Evolutionary conservation across 1,140 invertebrate species (phyloP).

Genomic region (Drosophila kanapiae): DNA sequence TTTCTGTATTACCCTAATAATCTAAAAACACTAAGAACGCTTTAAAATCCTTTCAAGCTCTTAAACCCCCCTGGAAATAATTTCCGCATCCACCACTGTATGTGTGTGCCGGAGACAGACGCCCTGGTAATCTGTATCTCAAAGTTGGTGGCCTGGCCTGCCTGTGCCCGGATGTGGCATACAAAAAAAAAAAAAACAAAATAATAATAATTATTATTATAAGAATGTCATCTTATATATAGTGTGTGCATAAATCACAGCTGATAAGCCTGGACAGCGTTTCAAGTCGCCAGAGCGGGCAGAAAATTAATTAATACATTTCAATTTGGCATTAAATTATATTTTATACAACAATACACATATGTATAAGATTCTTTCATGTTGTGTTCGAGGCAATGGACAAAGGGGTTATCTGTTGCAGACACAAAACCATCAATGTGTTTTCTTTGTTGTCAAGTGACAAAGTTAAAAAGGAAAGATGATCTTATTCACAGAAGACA

Average conservation of each 20-base stretch:
- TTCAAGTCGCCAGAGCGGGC: slow-evolving; percentile 4
- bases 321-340: slow-evolving; percentile 80
- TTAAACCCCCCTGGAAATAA: neutral
- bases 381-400: slow-evolving; percentile 26
- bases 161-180: slow-evolving; percentile 75
- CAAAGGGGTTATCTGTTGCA: slow-evolving; percentile 78
- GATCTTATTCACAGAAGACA: neutral
- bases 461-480: neutral
- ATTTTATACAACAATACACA: neutral
- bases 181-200: slow-evolving; percentile 49
- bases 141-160: slow-evolving; percentile 60
- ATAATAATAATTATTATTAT: slow-evolving; percentile 38
- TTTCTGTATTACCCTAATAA: no score
- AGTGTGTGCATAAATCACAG: slow-evolving; percentile 60
- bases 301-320: slow-evolving; percentile 68
- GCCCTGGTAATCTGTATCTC: slow-evolving; percentile 61
- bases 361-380: slow-evolving; percentile 3
- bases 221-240: slow-evolving; percentile 49
- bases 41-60: neutral
- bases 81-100: neutral
- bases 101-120: neutral
- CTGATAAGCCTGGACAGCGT: slow-evolving; percentile 61
- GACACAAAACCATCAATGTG: slow-evolving; percentile 49
- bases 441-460: slow-evolving; percentile 57
- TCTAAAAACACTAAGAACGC: no score